Conservation (phyloP, 2,113 vertebrate species). For the Perca flavescens region DNA sequence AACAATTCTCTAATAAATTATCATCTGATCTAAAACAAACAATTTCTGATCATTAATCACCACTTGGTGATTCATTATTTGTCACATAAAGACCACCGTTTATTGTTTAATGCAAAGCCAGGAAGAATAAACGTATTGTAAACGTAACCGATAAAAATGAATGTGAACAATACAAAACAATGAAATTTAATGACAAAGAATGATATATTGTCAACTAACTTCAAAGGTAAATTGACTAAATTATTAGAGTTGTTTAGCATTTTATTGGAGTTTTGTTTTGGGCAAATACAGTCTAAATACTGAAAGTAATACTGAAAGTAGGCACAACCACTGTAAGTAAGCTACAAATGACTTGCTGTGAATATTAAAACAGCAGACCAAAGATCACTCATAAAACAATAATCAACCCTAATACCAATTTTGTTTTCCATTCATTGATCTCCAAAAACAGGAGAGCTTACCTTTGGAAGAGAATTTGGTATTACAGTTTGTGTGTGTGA, state of each 20-base stretch:
- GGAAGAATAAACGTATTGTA: not conserved
- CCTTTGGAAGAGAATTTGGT: not conserved
- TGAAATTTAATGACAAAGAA: not conserved
- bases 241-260: not conserved
- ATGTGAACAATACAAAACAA: conserved; percentile 14
- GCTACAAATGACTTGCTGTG: not conserved
- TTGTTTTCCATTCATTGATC: not conserved
- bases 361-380: not conserved
- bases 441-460: not conserved
- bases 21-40: not conserved
- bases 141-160: not conserved
- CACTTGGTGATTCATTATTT: not conserved
- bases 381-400: not conserved
- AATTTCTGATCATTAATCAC: not conserved
- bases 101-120: conserved; percentile 7
- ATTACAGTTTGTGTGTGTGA: not conserved
- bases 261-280: not conserved
- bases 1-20: not conserved
- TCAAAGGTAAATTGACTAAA: not conserved
- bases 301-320: not conserved
- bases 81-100: not conserved
- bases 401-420: not conserved
- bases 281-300: not conserved
- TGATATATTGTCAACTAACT: not conserved
- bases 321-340: not conserved